Evolutionary conservation across 2,113 vertebrate species (phyloP), one percentile per base, ranked within the genome.

Genomic region (Silurus meridionalis): DNA sequence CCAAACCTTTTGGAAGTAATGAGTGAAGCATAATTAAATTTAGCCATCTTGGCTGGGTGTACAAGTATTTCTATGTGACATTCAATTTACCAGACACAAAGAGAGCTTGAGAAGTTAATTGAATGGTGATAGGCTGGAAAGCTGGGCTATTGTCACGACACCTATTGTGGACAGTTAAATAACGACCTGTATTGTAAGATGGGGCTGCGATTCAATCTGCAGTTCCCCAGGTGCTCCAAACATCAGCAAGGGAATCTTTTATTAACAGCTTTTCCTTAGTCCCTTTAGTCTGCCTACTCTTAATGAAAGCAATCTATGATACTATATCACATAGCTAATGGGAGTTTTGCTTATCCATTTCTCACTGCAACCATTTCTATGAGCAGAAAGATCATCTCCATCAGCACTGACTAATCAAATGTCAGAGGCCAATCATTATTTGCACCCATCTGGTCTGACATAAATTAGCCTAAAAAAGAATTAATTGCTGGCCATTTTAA

Each of bases 71-170:
- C 83, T 87, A 71, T 86, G 85, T 50, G 80, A 61, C 80, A 88
- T 90, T 89, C 87, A 88, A 88, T 90, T 89, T 89, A 80, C 80
- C 69, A 75, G 80, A 82, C 80, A 87, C 88, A 89, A 89, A 89
- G 64, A 81, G 74, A 89, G 72, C 87, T 37, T 75, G 87, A 79
- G 63, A 85, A 87, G 86, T 91, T 91, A 91, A 91, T 92, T 90
- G 89, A 90, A 88, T 84, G 67, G 86, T 84, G 78, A 90, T 85
- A 46, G 87, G 85, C 28, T 72, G 74, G 80, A 82, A 63, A 74
- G 83, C 80, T 57, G 48, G 83, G 77, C 87, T 82, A 89, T 90
- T 90, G 88, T 87, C 55, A 17, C 8, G 74, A 85, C 78, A 37
- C 25, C 74, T 61, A 82, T 84, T 89, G 82, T 83, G 85, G 77